phyloP scores from a whole-genome alignment of 2,888 invertebrate genomes.

The Diplolepis rosae region DNA sequence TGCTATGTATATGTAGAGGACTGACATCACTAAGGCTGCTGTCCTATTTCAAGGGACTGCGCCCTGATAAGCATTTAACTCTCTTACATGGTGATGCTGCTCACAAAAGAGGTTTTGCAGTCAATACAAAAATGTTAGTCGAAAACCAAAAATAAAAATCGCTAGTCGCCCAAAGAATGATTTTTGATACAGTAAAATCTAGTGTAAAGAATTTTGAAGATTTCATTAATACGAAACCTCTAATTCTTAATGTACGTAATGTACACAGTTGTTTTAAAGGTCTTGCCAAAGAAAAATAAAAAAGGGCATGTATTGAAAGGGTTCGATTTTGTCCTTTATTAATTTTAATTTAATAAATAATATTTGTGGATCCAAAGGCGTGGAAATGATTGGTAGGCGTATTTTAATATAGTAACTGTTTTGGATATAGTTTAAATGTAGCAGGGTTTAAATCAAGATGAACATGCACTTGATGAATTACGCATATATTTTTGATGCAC shows the following conservation, averaged over 20 bases:
- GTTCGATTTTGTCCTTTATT: too few species aligned
- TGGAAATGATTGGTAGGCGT: too few species aligned
- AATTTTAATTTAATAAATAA: too few species aligned
- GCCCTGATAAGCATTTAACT: slow-evolving; percentile 37
- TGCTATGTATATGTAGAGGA: too few species aligned
- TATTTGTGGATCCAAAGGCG: too few species aligned
- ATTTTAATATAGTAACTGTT: too few species aligned
- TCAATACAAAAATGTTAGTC: slow-evolving; percentile 45
- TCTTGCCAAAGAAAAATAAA: slow-evolving; percentile 19
- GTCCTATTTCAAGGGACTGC: too few species aligned
- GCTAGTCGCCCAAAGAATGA: slow-evolving; percentile 39
- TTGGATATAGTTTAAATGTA: too few species aligned
- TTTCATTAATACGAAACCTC: slow-evolving; percentile 36
- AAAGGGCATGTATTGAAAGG: background rate
- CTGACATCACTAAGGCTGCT: too few species aligned
- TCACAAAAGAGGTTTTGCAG: slow-evolving; percentile 46
- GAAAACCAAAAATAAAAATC: slow-evolving; percentile 44
- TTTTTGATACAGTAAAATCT: slow-evolving; percentile 43
- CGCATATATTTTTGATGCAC: too few species aligned
- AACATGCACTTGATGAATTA: too few species aligned
- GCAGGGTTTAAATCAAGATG: too few species aligned
- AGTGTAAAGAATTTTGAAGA: slow-evolving; percentile 36
- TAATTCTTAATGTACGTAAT: slow-evolving; percentile 41
- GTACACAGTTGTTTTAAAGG: slow-evolving; percentile 34
- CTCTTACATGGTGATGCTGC: slow-evolving; percentile 46